Base-by-base conservation (phyloP, 1,140 invertebrate genomes). In the Pomacea maculata region DNA sequence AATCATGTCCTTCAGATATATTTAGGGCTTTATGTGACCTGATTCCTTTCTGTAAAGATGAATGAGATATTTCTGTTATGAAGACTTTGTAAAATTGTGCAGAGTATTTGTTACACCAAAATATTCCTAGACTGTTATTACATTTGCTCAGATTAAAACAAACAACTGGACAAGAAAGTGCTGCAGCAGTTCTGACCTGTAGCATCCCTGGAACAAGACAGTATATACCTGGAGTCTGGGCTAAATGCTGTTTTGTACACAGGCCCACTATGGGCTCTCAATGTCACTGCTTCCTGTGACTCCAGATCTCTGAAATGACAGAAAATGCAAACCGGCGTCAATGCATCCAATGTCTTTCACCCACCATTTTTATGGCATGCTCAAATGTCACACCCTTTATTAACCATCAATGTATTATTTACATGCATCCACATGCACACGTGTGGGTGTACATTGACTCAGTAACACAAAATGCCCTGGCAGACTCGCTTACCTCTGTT, bases 191-290 rank as follows among this genome's bases (percentile, higher is more conserved):
- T 94, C 87, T 95, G 92, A 93, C 96, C 94, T 64, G 95, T 95
- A 78, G 92, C 93, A 89, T 97, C 96, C 88, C 95, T 94, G 55
- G 95, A 96, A 65, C 94, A 94, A 34, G 95, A 95, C 73, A 96
- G 90, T 64, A 96, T 89, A 82, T 95, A 90, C 70, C 93, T 89
- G 73, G 93, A 91, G 85, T 94, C 88, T 70, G 91, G 85, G 71
- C 94, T 90, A 87, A 96, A 95, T 84, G 93, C 93, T 63, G 95
- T 92, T 83, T 94, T 94, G 86, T 95, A 95, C 8, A 96, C 93
- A 45, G 95, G 92, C 57, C 94, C 94, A 17, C 93, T 93, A 85
- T 96, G 95, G 11, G 95, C 95, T 85, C 94, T 92, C 63, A 96
- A 34, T 45, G 80, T 87, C 0, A 83, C 82, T 55, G 73, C 83